Base-by-base conservation (phyloP, 2,888 invertebrate species). In the Liodrosophila aerea region DNA sequence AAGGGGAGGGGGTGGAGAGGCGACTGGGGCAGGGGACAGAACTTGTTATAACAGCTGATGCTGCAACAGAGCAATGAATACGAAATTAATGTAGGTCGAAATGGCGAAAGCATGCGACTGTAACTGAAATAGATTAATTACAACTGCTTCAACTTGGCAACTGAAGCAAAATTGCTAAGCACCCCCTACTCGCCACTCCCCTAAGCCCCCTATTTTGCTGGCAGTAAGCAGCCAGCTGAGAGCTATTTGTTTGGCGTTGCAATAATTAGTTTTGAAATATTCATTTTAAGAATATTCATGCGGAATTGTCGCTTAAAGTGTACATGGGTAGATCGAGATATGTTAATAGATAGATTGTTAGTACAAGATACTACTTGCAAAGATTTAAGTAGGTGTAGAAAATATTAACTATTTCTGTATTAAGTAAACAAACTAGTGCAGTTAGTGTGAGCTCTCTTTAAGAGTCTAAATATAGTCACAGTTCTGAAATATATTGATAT, bases 21-120 rank as follows among this genome's bases (percentile, higher is more conserved):
- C 1, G 15, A 29, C 27, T 37, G 30, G 51, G 45, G 11, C 27
- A 4, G 29, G 15, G 22, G 18, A 5, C n/a, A 22, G 50, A 3
- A 22, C 22, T 22, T 22, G 22, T n/a, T 49, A 40, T 29, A 76
- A 69, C 73, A 73, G 73, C 83, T 83, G 78, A 78, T 78, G 78
- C 78, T 73, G 76, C 71, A 64, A 46, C 63, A 61, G 47, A 50
- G 59, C 69, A 78, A 78, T 82, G 78, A 82, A 82, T 78, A 76
- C 73, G 63, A 83, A 80, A 80, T 83, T 76, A 80, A 80, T 80
- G 78, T 83, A 83, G 83, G 78, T 80, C 78, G 80, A 80, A 80
- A 76, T 83, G 69, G 80, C 63, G 22, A 69, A 74, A 39, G 83
- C 66, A 72, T 69, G 73, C 69, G 69, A 69, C 68, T 78, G 78